These are phyloP conservation scores for Cepaea nemoralis DNA, from an alignment of 1,140 invertebrate species.

Conservation along the genomic window DNA sequence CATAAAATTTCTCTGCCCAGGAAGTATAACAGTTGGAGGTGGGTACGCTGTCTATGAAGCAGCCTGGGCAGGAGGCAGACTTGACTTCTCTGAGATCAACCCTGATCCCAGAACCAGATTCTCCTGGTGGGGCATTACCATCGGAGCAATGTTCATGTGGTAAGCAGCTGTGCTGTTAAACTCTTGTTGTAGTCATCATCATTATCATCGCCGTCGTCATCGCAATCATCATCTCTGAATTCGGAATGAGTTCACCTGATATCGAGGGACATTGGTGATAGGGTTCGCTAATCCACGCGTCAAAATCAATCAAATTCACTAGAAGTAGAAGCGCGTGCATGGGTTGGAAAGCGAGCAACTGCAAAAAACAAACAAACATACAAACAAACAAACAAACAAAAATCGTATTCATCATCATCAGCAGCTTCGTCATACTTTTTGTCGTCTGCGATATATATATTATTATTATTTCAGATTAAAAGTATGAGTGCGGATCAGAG, in stretches of 20 bases:
- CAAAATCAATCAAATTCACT: too few relatives aligned
- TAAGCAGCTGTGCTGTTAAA: background rate
- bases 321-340: too few relatives aligned
- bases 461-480: too few relatives aligned
- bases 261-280: too few relatives aligned
- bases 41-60: background rate
- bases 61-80: background rate
- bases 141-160: constrained; percentile 20
- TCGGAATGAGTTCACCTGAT: too few relatives aligned
- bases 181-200: background rate
- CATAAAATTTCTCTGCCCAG: background rate
- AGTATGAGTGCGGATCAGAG: too few relatives aligned
- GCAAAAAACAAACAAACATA: background rate
- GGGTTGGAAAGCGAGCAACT: background rate
- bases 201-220: background rate
- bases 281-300: too few relatives aligned
- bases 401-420: too few relatives aligned
- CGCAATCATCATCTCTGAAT: background rate
- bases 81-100: background rate
- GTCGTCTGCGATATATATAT: too few relatives aligned
- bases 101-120: constrained; percentile 6
- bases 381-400: too few relatives aligned
- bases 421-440: too few relatives aligned
- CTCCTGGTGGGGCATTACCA: constrained; percentile 9
- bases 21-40: background rate